phyloP scores from a whole-genome alignment of 30 jellyfish, hydroid and myxozoan genomes.

The Phacellophora camtschatica region DNA sequence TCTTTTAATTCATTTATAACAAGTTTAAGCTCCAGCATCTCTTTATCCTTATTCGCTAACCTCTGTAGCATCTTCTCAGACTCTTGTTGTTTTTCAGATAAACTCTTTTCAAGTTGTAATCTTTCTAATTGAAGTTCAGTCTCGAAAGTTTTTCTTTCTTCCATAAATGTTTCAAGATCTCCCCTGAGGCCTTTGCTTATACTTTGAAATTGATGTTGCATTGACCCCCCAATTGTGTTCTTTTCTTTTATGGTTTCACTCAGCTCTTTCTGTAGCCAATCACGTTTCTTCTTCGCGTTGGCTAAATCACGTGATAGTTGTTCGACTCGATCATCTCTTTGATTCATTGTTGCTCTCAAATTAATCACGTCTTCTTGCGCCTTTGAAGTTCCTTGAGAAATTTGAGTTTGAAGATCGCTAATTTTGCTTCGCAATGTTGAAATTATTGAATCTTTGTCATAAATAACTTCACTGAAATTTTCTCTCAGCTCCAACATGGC shows the following conservation, averaged over 20 bases:
- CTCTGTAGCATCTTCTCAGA: not conserved
- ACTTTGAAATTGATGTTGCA: slow-evolving; percentile 60
- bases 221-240: slow-evolving; percentile 70
- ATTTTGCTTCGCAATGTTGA: slow-evolving; percentile 35
- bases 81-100: slow-evolving; percentile 49
- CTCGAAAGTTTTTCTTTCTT: slow-evolving; percentile 65
- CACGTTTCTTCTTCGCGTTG: slow-evolving; percentile 37
- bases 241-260: slow-evolving; percentile 71
- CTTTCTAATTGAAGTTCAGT: slow-evolving; percentile 70
- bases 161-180: slow-evolving; percentile 79
- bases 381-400: not conserved
- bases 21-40: slow-evolving; percentile 32
- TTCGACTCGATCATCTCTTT: slow-evolving; percentile 14
- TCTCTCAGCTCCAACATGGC: slow-evolving; percentile 78
- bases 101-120: slow-evolving; percentile 60
- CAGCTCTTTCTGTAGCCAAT: slow-evolving; percentile 70
- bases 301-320: slow-evolving; percentile 13
- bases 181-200: slow-evolving; percentile 91
- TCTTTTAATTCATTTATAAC: slow-evolving; percentile 61
- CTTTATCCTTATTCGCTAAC: slow-evolving; percentile 13
- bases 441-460: slow-evolving; percentile 75
- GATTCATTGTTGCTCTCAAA: slow-evolving; percentile 2
- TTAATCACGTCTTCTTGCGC: slow-evolving; percentile 10
- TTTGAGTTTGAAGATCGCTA: slow-evolving; percentile 11
- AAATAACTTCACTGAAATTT: slow-evolving; percentile 71